Percentiles rank a stretch among this genome's conserved stretches.
phyloP scores from a whole-genome alignment of 2,113 vertebrate genomes.

The Tachysurus vachellii region DNA sequence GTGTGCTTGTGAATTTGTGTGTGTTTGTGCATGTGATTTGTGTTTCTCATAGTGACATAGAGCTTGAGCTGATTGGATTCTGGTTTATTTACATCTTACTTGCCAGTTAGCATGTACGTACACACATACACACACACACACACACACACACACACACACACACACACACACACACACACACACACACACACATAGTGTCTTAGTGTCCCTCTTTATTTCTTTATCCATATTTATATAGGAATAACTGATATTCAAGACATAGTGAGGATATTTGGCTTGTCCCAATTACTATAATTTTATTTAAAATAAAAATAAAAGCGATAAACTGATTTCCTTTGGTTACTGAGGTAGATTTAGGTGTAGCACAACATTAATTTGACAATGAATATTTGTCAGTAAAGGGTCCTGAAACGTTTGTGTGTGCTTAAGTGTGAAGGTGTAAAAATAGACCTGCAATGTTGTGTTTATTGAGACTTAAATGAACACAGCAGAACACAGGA shows the following conservation, averaged over 20 bases:
- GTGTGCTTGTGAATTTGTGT: slow-evolving; percentile 3
- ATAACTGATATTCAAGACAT: no score
- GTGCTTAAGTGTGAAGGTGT: slow-evolving; percentile 28
- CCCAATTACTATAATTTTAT: neutral
- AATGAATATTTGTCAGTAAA: neutral
- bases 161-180: no score
- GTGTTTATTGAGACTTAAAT: slow-evolving; percentile 50
- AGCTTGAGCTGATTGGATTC: slow-evolving; percentile 51
- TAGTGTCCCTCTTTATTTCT: no score
- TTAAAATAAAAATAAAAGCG: neutral
- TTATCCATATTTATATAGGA: no score
- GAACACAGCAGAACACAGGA: slow-evolving; percentile 20
- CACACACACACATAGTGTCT: neutral
- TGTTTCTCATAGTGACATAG: slow-evolving; percentile 9
- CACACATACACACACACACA: neutral
- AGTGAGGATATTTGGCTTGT: no score
- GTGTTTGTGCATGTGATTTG: slow-evolving; percentile 12
- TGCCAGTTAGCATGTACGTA: neutral
- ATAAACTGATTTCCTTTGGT: neutral
- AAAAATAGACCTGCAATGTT: slow-evolving; percentile 58
- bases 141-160: neutral
- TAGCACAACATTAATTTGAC: neutral
- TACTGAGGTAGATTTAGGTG: neutral
- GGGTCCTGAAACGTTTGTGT: neutral
- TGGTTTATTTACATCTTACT: slow-evolving; percentile 47